Evolutionary conservation across 2,113 vertebrate species (phyloP).

Genomic region (Gallinago jamesoni): DNA sequence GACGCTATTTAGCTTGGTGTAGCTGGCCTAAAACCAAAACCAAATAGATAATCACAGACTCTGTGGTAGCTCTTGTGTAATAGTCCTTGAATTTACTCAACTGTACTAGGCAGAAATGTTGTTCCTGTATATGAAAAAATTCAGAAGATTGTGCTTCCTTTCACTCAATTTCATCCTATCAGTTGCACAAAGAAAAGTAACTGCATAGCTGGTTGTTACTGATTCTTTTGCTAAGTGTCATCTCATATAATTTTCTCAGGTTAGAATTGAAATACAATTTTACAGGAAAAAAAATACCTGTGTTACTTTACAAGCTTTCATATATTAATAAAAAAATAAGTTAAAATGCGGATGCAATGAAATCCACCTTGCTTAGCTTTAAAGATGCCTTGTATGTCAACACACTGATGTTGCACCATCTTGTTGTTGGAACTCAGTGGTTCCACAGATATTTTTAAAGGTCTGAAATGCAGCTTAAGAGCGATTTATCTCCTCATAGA

Average conservation of each 20-base stretch:
- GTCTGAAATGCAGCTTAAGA: neutral
- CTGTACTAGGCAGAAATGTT: neutral
- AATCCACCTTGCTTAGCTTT: neutral
- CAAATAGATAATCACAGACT: neutral
- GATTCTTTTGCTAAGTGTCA: neutral
- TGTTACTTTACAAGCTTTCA: neutral
- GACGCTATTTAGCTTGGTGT: neutral
- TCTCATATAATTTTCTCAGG: neutral
- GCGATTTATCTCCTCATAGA: neutral
- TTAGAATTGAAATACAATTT: neutral
- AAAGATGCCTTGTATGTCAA: neutral
- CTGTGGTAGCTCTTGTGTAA: neutral
- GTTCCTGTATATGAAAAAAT: neutral
- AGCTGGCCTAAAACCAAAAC: neutral
- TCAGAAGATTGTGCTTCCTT: neutral
- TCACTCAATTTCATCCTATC: neutral
- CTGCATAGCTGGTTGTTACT: neutral
- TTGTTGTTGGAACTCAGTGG: neutral
- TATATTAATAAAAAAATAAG: neutral
- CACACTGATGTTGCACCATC: neutral
- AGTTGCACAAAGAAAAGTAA: neutral
- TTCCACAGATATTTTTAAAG: neutral
- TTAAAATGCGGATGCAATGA: neutral
- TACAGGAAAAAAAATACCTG: neutral
- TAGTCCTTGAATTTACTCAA: neutral